Percentiles rank a stretch among this genome's conserved stretches.
Evolutionary conservation across 2,797 vertebrate genomes (phyloP).

Genomic region (Diglossa cyanea): DNA sequence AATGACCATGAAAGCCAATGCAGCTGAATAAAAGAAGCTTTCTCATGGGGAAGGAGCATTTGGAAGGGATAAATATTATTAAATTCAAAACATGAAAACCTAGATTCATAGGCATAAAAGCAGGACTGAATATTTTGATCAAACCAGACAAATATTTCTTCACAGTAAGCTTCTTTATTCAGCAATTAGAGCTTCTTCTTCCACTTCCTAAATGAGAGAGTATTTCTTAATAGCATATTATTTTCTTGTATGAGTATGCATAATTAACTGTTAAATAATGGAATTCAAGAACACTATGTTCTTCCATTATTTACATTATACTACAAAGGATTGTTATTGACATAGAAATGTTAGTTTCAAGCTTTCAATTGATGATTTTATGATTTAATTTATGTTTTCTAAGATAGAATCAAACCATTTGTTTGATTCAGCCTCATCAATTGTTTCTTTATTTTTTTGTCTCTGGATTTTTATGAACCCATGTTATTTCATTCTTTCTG

Average conservation of each 20-base stretch:
- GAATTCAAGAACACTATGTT: neutral
- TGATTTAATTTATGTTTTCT: neutral
- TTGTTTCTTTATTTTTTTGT: neutral
- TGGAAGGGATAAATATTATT: neutral
- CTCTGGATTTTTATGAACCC: neutral
- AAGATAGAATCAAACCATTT: neutral
- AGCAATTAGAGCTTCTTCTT: neutral
- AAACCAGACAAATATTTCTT: neutral
- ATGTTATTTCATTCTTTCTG: neutral
- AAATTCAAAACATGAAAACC: neutral
- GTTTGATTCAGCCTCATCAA: neutral
- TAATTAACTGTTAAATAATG: neutral
- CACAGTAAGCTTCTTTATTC: neutral
- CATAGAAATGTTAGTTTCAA: neutral
- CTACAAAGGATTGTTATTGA: neutral
- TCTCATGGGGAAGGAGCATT: neutral
- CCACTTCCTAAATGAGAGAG: neutral
- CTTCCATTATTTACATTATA: neutral
- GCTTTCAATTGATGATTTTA: neutral
- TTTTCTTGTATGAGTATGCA: neutral
- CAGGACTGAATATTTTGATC: neutral
- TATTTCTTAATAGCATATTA: neutral
- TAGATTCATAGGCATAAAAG: neutral
- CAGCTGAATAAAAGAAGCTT: neutral
- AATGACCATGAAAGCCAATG: neutral